phyloP scores from a whole-genome alignment of 1,140 invertebrate genomes.

The Brachionus plicatilis region DNA sequence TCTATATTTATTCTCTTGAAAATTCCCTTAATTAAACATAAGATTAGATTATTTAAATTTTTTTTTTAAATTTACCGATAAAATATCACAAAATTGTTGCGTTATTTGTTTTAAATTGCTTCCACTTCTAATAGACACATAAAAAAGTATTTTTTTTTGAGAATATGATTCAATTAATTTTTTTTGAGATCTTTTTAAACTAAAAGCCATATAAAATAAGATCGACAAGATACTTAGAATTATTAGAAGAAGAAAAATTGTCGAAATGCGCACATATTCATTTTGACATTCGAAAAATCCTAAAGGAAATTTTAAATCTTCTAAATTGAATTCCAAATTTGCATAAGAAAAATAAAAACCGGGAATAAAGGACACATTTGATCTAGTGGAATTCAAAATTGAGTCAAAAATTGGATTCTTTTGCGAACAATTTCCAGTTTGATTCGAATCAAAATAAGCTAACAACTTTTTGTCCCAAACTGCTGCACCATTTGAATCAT shows the following conservation, averaged over 20 bases:
- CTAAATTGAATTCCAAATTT: neutral
- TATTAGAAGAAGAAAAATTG: neutral
- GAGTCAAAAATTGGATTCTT: neutral
- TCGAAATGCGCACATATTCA: neutral
- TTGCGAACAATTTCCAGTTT: neutral
- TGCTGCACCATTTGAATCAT: neutral
- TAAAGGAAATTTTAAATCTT: neutral
- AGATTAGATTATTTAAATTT: neutral
- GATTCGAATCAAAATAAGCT: neutral
- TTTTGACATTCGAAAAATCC: neutral
- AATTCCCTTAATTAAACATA: neutral
- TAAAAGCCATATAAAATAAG: neutral
- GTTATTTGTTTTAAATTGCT: neutral
- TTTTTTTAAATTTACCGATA: neutral
- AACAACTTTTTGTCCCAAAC: neutral
- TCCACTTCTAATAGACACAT: neutral
- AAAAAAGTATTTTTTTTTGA: neutral
- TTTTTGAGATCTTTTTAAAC: neutral
- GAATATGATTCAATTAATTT: neutral
- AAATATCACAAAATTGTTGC: neutral
- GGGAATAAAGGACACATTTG: neutral
- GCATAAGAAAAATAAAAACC: neutral
- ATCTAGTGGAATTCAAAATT: neutral
- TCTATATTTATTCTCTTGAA: neutral
- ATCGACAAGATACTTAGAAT: neutral